Evolutionary conservation across 2,113 vertebrate species (phyloP).

Genomic region (Corythornis madagascariensis): DNA sequence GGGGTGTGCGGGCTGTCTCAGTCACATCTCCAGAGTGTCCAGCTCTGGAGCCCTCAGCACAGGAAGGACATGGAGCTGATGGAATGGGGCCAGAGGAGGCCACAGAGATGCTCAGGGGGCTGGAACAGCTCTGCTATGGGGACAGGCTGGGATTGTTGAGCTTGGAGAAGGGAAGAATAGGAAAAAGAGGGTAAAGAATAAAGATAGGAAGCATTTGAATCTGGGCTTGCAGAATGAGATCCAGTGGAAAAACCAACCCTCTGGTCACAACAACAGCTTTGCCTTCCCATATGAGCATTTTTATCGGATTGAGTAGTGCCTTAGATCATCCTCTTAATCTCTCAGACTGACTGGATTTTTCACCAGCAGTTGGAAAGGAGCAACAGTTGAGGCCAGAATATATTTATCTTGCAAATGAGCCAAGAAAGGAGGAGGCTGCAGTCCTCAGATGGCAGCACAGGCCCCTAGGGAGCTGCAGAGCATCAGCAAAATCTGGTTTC

Average conservation of each 20-base stretch:
- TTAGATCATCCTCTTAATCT: slow-evolving; percentile 52
- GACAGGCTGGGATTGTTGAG: no score
- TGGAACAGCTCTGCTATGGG: no score
- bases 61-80: no score
- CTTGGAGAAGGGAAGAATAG: no score
- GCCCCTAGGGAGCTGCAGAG: neutral
- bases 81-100: no score
- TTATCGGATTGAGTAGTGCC: slow-evolving; percentile 52
- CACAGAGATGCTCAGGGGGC: no score
- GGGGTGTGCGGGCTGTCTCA: neutral
- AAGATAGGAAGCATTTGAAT: neutral
- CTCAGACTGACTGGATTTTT: slow-evolving; percentile 35
- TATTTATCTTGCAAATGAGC: slow-evolving; percentile 47
- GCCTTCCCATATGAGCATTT: slow-evolving; percentile 45
- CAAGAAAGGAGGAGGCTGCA: neutral
- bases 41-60: no score
- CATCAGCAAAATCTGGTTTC: slow-evolving; percentile 8
- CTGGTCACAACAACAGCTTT: slow-evolving; percentile 15
- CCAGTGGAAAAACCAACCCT: neutral
- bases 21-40: neutral
- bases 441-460: neutral
- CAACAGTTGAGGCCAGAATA: slow-evolving; percentile 5
- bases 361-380: slow-evolving; percentile 28
- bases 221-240: neutral
- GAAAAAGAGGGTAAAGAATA: neutral